A percentile compares a stretch with the other conserved stretches of the same genome.
These are phyloP conservation scores for Paracanthobrama guichenoti DNA, from an alignment of 2,113 vertebrate species.

Conservation along the genomic window DNA sequence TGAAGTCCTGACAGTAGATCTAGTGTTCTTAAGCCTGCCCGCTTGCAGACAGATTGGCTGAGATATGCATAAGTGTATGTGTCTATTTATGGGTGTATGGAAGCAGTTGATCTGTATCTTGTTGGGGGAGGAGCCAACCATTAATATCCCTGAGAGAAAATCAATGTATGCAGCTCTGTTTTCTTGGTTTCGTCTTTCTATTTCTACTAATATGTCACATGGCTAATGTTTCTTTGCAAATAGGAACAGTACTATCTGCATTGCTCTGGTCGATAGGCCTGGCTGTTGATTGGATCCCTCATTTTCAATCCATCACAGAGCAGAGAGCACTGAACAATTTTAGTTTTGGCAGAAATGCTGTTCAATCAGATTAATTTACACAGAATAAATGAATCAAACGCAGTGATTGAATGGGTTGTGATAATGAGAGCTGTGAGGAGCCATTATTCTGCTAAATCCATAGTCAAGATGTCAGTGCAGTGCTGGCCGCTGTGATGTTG, in stretches of 20 bases:
- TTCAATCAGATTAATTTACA: background rate
- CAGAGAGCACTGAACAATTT: background rate
- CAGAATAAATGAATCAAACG: background rate
- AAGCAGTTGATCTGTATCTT: constrained; percentile 10
- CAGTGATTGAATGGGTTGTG: background rate
- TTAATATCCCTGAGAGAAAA: constrained; percentile 32
- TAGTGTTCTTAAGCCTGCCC: background rate
- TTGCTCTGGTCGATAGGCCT: background rate
- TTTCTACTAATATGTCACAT: constrained; percentile 3
- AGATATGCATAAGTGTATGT: background rate
- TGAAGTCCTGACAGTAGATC: background rate
- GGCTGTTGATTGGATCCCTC: background rate
- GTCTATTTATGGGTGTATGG: background rate
- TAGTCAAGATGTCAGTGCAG: constrained; percentile 1
- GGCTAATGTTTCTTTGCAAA: background rate
- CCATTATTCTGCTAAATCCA: background rate
- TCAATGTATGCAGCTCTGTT: background rate
- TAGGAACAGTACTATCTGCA: background rate
- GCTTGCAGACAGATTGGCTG: background rate
- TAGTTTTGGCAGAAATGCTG: background rate
- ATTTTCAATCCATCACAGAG: background rate
- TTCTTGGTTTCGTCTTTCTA: background rate
- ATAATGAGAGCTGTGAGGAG: background rate
- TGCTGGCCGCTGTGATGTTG: background rate
- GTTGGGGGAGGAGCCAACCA: background rate